Evolutionary conservation across 2,113 vertebrate genomes (phyloP).

Genomic region (Chaenocephalus aceratus): DNA sequence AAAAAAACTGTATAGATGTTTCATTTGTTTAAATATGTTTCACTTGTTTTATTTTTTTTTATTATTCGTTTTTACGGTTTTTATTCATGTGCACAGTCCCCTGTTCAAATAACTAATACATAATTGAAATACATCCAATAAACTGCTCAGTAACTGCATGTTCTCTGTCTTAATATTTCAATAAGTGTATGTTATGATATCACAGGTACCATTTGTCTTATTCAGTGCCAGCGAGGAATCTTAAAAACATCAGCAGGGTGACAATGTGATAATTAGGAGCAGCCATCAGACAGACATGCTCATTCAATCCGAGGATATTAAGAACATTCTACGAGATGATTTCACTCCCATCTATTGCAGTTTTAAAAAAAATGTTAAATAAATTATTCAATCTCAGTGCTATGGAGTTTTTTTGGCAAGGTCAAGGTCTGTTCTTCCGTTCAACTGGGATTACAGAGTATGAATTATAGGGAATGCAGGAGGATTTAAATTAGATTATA

Average conservation of each 20-base stretch:
- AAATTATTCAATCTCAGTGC: constrained; percentile 68
- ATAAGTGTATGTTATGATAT: constrained; percentile 31
- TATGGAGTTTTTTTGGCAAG: constrained; percentile 50
- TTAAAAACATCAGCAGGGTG: constrained; percentile 23
- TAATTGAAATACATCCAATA: too few relatives aligned
- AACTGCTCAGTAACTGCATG: not conserved
- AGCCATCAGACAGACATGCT: constrained; percentile 52
- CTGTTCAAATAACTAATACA: too few relatives aligned
- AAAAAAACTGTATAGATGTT: too few relatives aligned
- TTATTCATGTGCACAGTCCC: too few relatives aligned
- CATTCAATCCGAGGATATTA: constrained; percentile 72
- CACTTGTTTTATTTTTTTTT: too few relatives aligned
- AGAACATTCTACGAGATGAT: constrained; percentile 51
- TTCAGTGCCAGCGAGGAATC: constrained; percentile 6
- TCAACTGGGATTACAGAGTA: constrained; percentile 60
- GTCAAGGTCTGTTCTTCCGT: constrained; percentile 53
- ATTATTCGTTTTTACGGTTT: too few relatives aligned
- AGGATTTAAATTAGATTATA: constrained; percentile 73
- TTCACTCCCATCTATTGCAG: constrained; percentile 38
- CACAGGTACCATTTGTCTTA: constrained; percentile 25
- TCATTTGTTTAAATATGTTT: too few relatives aligned
- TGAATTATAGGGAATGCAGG: constrained; percentile 66
- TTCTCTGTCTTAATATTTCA: constrained; percentile 30
- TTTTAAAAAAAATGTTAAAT: constrained; percentile 52
- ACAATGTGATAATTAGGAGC: constrained; percentile 56